Conservation (phyloP, 2,113 vertebrate genomes). For the Rhineura floridana region DNA sequence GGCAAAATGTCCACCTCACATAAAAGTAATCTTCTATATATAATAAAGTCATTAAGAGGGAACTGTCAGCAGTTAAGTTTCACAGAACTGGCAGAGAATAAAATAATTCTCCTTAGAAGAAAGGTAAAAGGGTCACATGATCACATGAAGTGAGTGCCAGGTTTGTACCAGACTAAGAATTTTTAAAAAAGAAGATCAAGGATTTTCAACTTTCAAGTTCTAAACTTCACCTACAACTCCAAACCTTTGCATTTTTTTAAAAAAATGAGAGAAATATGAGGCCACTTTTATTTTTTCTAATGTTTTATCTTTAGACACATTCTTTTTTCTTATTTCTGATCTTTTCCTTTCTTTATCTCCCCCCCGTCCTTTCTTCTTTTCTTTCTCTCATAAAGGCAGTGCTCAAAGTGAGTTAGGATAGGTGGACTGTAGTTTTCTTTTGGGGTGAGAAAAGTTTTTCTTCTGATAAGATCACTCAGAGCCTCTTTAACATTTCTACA, state of each 20-base stretch:
- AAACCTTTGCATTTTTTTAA: background rate
- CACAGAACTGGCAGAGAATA: conserved; percentile 23
- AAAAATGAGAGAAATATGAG: background rate
- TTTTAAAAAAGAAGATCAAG: background rate
- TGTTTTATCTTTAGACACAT: background rate
- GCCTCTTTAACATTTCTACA: no score
- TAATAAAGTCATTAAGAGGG: conserved; percentile 24
- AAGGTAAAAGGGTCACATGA: background rate
- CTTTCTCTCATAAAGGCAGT: background rate
- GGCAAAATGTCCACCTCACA: conserved; percentile 47
- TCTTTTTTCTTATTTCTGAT: background rate
- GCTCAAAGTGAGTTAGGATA: background rate
- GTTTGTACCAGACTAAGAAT: background rate
- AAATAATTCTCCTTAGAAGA: conserved; percentile 40
- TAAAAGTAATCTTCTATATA: conserved; percentile 52
- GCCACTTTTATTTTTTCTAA: background rate
- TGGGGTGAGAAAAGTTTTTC: background rate
- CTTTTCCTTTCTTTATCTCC: background rate
- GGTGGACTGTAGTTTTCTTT: background rate
- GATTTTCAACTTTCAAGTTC: background rate
- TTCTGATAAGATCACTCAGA: no score
- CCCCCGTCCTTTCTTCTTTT: background rate
- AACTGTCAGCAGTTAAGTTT: conserved; percentile 21
- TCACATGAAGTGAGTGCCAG: background rate
- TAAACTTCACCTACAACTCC: background rate